Evolutionary conservation across 92 coral and sea anemone species (phyloP), one percentile per base, ranked within the genome.

Genomic region (Epizoanthus scotinus): DNA sequence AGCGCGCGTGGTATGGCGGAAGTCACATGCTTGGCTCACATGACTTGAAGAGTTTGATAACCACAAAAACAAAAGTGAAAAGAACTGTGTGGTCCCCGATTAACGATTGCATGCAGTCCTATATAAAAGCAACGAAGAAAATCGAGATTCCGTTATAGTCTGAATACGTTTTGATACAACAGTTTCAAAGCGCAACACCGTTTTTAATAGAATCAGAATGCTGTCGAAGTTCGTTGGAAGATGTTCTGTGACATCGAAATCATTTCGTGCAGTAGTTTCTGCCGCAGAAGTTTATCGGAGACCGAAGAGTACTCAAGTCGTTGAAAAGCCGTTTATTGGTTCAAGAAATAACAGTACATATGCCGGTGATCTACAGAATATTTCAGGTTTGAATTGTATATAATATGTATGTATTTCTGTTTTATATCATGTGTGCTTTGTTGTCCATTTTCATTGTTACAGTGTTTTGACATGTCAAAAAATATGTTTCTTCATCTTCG

Each of bases 291-390:
- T 75, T 31, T 28, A 20, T 15, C 55, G 44, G 27, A 75, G 68
- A 75, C 73, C 24, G n/a, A 68, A 75, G 40, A 75, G 53, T n/a
- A 34, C 38, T 12, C 81, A 75, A 27, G 63, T 67, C 26, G 68
- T 19, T 26, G 17, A 58, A 31, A 75, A 59, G 14, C 17, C 54
- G 10, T 8, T 21, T 25, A 20, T 20, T 4, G 50, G 15, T 44
- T 44, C 12, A 44, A 44, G 50, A 44, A 44, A 44, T 44, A 44
- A 44, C 50, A 44, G 50, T 44, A 34, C 59, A 21, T 4, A 14
- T 63, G 14, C 36, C 42, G 28, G 28, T 63, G 68, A 75, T 34
- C 62, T 75, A 52, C 53, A 75, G 53, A 75, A 20, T 4, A 15
- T 75, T 15, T 38, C 81, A 75, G 81, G 81, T 75, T 75, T 75